Evolutionary conservation across 2,888 invertebrate species (phyloP).

Genomic region (Diaprepes abbreviatus): DNA sequence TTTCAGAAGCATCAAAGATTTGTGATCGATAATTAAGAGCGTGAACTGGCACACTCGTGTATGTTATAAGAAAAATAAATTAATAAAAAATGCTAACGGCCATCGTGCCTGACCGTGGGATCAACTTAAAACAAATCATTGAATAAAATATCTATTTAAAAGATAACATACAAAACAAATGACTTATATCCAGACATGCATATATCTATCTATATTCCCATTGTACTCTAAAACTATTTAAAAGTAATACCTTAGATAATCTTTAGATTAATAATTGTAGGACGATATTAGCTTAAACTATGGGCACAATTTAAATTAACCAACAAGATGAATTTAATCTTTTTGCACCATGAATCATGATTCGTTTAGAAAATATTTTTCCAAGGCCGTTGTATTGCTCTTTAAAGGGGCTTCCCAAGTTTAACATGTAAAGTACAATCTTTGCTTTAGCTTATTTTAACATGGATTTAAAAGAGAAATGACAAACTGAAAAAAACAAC

Average conservation of each 20-base stretch:
- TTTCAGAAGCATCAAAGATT: slow-evolving; percentile 55
- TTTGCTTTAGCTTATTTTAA: slow-evolving; percentile 9
- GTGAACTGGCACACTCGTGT: slow-evolving; percentile 66
- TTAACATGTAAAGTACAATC: slow-evolving; percentile 13
- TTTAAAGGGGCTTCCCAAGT: slow-evolving; percentile 35
- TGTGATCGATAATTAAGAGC: slow-evolving; percentile 63
- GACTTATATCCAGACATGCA: slow-evolving; percentile 56
- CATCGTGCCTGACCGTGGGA: slow-evolving; percentile 68
- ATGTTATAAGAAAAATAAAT: slow-evolving; percentile 54
- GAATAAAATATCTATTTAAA: slow-evolving; percentile 63
- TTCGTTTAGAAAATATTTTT: slow-evolving; percentile 27
- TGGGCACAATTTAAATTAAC: slow-evolving; percentile 69
- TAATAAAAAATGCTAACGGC: slow-evolving; percentile 61
- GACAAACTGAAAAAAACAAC: too few relatives aligned
- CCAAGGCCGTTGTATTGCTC: slow-evolving; percentile 39
- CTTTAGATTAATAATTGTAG: slow-evolving; percentile 62
- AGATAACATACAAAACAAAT: slow-evolving; percentile 44
- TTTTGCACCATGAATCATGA: slow-evolving; percentile 56
- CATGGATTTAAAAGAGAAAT: slow-evolving; percentile 19
- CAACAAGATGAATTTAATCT: slow-evolving; percentile 60
- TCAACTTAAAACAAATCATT: slow-evolving; percentile 69
- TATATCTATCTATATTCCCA: slow-evolving; percentile 65
- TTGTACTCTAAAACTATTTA: slow-evolving; percentile 58
- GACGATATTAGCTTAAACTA: slow-evolving; percentile 68
- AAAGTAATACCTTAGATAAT: slow-evolving; percentile 64